Conservation (phyloP, 2,797 vertebrate species). For the Phrynocephalus forsythii region DNA sequence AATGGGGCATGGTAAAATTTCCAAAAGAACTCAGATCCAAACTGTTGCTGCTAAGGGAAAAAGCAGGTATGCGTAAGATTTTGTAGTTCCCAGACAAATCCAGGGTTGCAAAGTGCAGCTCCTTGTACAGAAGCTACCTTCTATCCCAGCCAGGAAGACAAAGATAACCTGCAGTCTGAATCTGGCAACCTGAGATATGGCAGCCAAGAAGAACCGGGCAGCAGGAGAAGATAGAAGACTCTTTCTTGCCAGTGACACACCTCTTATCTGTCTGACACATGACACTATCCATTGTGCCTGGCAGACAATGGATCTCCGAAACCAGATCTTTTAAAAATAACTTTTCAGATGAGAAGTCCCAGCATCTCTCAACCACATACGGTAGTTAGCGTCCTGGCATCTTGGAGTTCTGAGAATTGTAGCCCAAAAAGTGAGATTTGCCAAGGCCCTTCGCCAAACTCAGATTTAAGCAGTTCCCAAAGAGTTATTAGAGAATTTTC, state of each 20-base stretch:
- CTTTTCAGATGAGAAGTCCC: no score
- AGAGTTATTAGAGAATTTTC: no score
- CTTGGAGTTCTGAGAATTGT: no score
- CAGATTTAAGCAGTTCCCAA: no score
- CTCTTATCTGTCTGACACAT: neutral
- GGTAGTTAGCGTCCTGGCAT: no score
- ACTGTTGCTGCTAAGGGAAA: neutral
- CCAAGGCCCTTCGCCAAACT: no score
- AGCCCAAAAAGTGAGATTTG: no score
- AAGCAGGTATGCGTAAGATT: neutral
- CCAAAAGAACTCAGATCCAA: neutral
- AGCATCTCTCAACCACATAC: no score
- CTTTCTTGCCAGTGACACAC: neutral
- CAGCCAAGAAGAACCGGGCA: neutral
- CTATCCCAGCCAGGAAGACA: neutral
- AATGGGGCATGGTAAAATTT: neutral
- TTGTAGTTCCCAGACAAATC: no score
- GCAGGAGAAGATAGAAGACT: neutral
- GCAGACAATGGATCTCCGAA: neutral
- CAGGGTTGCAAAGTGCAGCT: neutral
- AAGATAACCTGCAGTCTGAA: neutral
- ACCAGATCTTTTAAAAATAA: neutral
- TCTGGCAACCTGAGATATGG: neutral
- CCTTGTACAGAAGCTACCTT: neutral
- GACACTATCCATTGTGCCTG: neutral